Base-by-base conservation (phyloP, 1,140 invertebrate species). In the Eufriesea mexicana region DNA sequence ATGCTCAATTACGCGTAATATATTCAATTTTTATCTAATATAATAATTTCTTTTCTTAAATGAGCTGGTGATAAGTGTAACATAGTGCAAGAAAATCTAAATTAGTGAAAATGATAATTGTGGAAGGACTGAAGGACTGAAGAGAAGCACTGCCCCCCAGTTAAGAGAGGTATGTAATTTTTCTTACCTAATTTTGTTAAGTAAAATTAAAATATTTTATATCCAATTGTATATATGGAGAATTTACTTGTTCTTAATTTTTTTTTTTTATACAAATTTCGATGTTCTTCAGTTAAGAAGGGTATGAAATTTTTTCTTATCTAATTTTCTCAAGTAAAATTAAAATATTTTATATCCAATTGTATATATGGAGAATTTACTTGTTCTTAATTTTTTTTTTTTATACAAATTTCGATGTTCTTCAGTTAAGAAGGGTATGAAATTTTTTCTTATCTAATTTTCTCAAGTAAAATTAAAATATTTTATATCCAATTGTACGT, bases 251-350 rank as follows among this genome's bases (percentile, higher is more conserved):
- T 35, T 35, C 4, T 35, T 4, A 35, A 35, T 35, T 2, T 35
- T 35, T 35, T n/a, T n/a, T n/a, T 35, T 35, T 35, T 35, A 4
- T 35, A 62, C 0, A 2, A 16, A 18, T 28, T 16, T 28, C 28
- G 1, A 5, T 2, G 9, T 16, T 0, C 4, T 18, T 1, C 9
- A 28, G 4, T 1, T 62, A 0, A 16, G 5, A 23, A 5, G 42
- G 2, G 35, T 42, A 64, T 42, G 61, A 35, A 42, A 16, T 28
- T 62, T 16, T 20, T 7, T 57, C 25, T 77, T 45, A 28, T 23
- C 9, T 25, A 25, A 59, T 59, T 61, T 61, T 61, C 12, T 25
- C 6, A 25, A 7, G 6, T 25, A 61, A 16, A 25, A 59, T 59
- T 5, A 14, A 25, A 1, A 25, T 59, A n/a, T 25, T 59, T 73